phyloP scores from a whole-genome alignment of 2,888 invertebrate genomes.

The Hydrotaea diabolus region DNA sequence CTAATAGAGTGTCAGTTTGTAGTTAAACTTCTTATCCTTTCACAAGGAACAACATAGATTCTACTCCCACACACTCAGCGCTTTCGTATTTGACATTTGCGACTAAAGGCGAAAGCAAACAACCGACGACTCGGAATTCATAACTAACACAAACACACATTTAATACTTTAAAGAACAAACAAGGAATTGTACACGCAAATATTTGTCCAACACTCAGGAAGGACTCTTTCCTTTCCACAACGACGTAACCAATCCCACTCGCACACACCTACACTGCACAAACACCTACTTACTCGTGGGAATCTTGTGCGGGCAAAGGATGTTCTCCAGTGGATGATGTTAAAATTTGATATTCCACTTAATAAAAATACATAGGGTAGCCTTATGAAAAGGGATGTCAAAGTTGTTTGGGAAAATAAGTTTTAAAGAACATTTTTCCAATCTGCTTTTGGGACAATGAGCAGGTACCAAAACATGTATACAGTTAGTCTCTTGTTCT shows the following conservation, averaged over 20 bases:
- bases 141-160: slow-evolving; percentile 43
- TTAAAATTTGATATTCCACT: neutral
- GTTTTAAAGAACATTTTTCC: too few relatives aligned
- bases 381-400: too few relatives aligned
- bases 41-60: neutral
- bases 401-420: too few relatives aligned
- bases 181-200: neutral
- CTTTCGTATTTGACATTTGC: neutral
- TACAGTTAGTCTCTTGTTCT: too few relatives aligned
- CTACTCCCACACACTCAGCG: neutral
- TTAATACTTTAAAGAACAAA: slow-evolving; percentile 39
- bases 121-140: slow-evolving; percentile 26
- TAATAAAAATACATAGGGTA: too few relatives aligned
- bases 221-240: neutral
- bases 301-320: neutral
- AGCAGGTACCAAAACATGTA: too few relatives aligned
- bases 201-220: slow-evolving; percentile 33
- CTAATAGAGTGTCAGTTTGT: neutral
- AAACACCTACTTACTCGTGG: neutral
- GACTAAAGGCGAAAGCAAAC: slow-evolving; percentile 1
- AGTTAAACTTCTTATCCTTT: neutral
- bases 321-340: neutral
- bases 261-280: neutral
- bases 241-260: neutral
- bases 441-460: too few relatives aligned